Evolutionary conservation across 2,888 invertebrate species (phyloP).

Genomic region (Cosmopolites sordidus): DNA sequence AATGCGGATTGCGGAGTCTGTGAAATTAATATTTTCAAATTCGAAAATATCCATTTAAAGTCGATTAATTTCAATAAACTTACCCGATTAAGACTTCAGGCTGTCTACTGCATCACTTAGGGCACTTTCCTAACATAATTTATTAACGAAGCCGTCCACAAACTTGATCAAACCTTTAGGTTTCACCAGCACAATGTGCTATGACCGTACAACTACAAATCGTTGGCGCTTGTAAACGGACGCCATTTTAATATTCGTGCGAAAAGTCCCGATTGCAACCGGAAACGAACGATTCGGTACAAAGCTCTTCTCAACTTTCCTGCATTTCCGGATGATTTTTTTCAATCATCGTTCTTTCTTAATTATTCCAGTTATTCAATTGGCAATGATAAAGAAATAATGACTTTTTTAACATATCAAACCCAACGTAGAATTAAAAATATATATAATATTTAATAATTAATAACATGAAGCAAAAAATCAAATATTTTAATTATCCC

Average conservation of each 20-base stretch:
- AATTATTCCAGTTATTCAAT: no score
- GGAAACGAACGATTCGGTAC: conserved; percentile 7
- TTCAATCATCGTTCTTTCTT: no score
- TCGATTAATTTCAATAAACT: conserved; percentile 34
- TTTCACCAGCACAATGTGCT: conserved; percentile 11
- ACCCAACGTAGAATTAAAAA: no score
- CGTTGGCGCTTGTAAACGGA: conserved; percentile 15
- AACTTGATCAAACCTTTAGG: conserved; percentile 18
- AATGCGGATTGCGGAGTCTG: conserved; percentile 35
- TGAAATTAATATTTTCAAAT: conserved; percentile 31
- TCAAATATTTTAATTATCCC: no score
- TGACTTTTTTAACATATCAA: no score
- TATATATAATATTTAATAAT: no score
- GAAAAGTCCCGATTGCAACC: conserved; percentile 10
- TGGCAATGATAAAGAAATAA: no score
- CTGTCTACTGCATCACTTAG: conserved; percentile 24
- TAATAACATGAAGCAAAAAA: no score
- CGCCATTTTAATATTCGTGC: conserved; percentile 19
- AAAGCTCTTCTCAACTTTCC: not conserved
- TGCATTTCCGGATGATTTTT: conserved; percentile 1
- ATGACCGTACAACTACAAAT: conserved; percentile 20
- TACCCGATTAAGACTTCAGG: conserved; percentile 32
- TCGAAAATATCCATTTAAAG: conserved; percentile 26
- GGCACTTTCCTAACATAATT: conserved; percentile 23
- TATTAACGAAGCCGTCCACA: conserved; percentile 29